Conservation (phyloP, 1,140 invertebrate species). For the Zaprionus capensis region DNA sequence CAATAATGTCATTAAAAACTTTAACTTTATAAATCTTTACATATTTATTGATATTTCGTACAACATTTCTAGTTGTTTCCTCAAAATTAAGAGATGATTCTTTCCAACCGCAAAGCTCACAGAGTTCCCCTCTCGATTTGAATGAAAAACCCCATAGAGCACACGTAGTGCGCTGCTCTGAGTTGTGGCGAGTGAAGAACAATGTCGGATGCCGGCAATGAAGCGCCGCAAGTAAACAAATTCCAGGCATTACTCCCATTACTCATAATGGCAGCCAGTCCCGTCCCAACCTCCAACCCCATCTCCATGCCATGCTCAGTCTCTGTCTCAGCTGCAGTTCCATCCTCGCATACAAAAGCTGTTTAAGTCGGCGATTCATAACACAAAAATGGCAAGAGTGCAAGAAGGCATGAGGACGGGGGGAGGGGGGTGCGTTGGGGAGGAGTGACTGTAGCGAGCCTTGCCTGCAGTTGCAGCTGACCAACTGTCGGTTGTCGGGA, state of each 20-base stretch:
- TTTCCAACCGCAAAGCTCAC: slow-evolving; percentile 10
- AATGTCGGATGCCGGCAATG: slow-evolving; percentile 51
- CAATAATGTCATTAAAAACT: neutral
- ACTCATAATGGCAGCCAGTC: slow-evolving; percentile 72
- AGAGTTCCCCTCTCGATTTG: neutral
- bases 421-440: neutral
- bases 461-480: slow-evolving; percentile 33
- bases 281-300: slow-evolving; percentile 1
- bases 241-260: slow-evolving; percentile 76
- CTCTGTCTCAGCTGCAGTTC: slow-evolving; percentile 15
- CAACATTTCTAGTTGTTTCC: neutral
- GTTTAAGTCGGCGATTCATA: slow-evolving; percentile 76
- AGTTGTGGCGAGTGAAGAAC: slow-evolving; percentile 26
- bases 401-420: neutral
- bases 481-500: slow-evolving; percentile 15
- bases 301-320: neutral
- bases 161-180: slow-evolving; percentile 20
- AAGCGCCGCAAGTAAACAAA: slow-evolving; percentile 73
- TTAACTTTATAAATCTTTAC: neutral
- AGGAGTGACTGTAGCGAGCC: slow-evolving; percentile 3
- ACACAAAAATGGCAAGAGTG: slow-evolving; percentile 61
- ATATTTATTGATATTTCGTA: neutral
- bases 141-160: slow-evolving; percentile 45
- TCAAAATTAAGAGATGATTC: slow-evolving; percentile 14
- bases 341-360: slow-evolving; percentile 34